Evolutionary conservation across 2,797 vertebrate species (phyloP).

Genomic region (Sparus aurata): DNA sequence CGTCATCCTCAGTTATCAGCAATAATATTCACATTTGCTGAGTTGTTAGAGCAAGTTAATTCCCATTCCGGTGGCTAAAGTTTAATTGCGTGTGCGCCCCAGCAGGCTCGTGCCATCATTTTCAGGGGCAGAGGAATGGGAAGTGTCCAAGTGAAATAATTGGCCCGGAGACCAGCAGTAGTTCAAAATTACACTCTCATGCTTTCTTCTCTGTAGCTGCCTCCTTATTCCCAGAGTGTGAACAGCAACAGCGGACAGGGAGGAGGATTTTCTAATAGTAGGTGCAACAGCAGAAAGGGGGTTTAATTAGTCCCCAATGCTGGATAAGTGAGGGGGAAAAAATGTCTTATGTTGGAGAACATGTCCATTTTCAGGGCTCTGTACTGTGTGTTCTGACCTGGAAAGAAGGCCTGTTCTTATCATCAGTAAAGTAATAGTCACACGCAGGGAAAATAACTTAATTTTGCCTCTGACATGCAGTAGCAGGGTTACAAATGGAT

Average conservation of each 20-base stretch:
- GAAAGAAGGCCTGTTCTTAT: slow-evolving; percentile 46
- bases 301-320: slow-evolving; percentile 74
- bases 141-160: slow-evolving; percentile 80
- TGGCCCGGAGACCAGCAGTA: slow-evolving; percentile 70
- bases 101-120: slow-evolving; percentile 54
- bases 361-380: slow-evolving; percentile 31
- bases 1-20: slow-evolving; percentile 68
- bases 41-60: slow-evolving; percentile 68
- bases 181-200: slow-evolving; percentile 64
- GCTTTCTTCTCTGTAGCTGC: slow-evolving; percentile 37
- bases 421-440: slow-evolving; percentile 49
- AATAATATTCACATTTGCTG: slow-evolving; percentile 81
- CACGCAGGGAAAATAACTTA: slow-evolving; percentile 41
- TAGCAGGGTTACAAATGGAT: slow-evolving; percentile 59
- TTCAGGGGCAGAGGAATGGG: slow-evolving; percentile 55
- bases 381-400: slow-evolving; percentile 39
- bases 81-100: slow-evolving; percentile 71
- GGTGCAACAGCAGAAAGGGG: slow-evolving; percentile 57
- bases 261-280: slow-evolving; percentile 52
- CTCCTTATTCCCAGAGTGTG: slow-evolving; percentile 53
- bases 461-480: slow-evolving; percentile 48
- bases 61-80: slow-evolving; percentile 62
- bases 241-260: slow-evolving; percentile 49
- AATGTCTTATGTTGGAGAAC: slow-evolving; percentile 37
- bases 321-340: slow-evolving; percentile 32